Conservation (phyloP, 2,113 vertebrate genomes). For the Archocentrus centrarchus region DNA sequence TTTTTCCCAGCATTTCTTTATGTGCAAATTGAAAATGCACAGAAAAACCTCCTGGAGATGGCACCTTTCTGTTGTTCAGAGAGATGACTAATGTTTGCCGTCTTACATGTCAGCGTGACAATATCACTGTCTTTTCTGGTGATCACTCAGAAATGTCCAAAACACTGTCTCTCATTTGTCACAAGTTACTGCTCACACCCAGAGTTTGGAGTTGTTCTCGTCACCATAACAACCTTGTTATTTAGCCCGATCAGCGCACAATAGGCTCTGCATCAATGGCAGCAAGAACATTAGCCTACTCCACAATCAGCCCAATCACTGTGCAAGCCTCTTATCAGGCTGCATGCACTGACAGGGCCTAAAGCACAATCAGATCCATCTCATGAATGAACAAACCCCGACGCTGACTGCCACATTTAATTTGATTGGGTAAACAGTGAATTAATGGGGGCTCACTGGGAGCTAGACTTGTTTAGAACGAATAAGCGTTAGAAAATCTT, state of each 20-base stretch:
- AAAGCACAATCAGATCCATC: constrained; percentile 64
- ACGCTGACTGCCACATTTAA: constrained; percentile 64
- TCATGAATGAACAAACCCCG: constrained; percentile 54
- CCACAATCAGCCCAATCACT: constrained; percentile 66
- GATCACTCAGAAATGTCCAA: neutral
- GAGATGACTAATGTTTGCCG: neutral
- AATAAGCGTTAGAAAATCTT: constrained; percentile 11
- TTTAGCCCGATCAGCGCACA: constrained; percentile 58
- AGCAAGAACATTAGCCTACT: constrained; percentile 48
- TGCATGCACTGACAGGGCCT: constrained; percentile 38
- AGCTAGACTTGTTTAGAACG: constrained; percentile 37
- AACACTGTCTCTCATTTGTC: neutral
- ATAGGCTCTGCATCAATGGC: constrained; percentile 51
- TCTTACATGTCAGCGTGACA: accelerated
- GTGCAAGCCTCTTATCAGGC: constrained; percentile 65
- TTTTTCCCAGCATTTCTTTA: neutral
- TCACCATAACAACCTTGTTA: constrained; percentile 65
- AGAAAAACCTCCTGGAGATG: neutral
- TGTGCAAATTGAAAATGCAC: neutral
- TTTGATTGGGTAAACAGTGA: constrained; percentile 69
- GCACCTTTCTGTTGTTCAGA: neutral
- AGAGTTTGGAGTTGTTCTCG: constrained; percentile 18
- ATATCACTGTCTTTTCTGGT: neutral
- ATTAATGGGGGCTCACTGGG: constrained; percentile 48
- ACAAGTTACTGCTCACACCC: constrained; percentile 4